These are phyloP conservation scores for Euleptes europaea DNA, from an alignment of 2,113 vertebrate genomes.

Conservation along the genomic window DNA sequence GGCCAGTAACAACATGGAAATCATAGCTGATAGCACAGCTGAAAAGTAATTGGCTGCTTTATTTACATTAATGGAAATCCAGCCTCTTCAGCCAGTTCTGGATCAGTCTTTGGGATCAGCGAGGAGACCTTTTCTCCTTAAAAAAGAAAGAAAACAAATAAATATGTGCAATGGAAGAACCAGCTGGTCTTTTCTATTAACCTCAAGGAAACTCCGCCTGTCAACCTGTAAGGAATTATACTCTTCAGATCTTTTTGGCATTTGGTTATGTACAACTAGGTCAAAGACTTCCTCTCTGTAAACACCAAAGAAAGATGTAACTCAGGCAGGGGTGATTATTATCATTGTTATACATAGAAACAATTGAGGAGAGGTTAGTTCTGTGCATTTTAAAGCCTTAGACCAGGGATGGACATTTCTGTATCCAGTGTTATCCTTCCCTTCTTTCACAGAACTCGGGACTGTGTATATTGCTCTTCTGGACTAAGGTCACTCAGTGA, in stretches of 20 bases:
- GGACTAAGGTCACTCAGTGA: too few species aligned
- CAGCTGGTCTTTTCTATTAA: background rate
- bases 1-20: background rate
- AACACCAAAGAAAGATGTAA: background rate
- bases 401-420: background rate
- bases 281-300: background rate
- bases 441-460: too few species aligned
- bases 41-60: background rate
- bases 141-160: background rate
- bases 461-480: too few species aligned
- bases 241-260: background rate
- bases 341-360: background rate
- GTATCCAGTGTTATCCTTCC: too few species aligned
- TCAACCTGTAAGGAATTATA: constrained; percentile 3
- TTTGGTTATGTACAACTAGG: background rate
- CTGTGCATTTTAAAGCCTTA: background rate
- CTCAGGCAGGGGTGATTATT: background rate
- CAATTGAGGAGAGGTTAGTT: background rate
- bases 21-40: background rate
- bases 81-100: background rate
- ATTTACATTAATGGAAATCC: background rate
- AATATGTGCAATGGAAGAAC: background rate
- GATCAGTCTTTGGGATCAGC: background rate
- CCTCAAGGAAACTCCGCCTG: background rate
- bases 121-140: background rate